phyloP scores from a whole-genome alignment of 2,113 vertebrate species.

The Syngnathus floridae region DNA sequence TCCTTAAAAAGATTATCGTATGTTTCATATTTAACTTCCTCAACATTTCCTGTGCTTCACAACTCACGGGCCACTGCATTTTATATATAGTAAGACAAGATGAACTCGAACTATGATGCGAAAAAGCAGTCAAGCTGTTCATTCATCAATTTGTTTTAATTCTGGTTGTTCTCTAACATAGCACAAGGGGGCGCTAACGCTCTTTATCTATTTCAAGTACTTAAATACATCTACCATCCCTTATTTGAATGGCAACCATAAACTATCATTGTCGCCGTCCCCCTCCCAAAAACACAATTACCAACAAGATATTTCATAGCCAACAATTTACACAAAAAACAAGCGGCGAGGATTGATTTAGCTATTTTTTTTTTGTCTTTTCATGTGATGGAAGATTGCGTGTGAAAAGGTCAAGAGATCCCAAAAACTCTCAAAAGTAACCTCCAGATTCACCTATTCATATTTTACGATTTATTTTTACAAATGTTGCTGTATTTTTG shows the following conservation, averaged over 20 bases:
- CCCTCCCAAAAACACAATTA: not conserved
- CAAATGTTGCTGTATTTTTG: too few species aligned
- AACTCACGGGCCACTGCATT: too few species aligned
- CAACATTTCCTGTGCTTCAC: too few species aligned
- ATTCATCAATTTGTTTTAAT: too few species aligned
- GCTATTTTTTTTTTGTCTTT: constrained; percentile 4
- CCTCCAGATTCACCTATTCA: too few species aligned
- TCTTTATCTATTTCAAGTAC: constrained; percentile 22
- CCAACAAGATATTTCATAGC: not conserved
- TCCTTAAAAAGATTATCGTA: too few species aligned
- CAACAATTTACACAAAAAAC: not conserved
- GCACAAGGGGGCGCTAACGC: constrained; percentile 68
- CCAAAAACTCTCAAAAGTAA: not conserved
- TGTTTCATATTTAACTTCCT: too few species aligned
- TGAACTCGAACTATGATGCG: too few species aligned
- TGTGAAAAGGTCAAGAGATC: constrained; percentile 42
- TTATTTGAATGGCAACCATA: not conserved
- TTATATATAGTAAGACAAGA: too few species aligned
- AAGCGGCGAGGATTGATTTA: not conserved
- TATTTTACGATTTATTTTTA: too few species aligned
- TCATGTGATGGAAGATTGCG: not conserved
- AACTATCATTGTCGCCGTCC: not conserved
- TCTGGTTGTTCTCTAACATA: constrained; percentile 2
- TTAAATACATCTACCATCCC: not conserved
- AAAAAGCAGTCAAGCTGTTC: not conserved